Percentiles rank a stretch among this genome's conserved stretches.
Conservation (phyloP, 2,797 vertebrate species). For the Pantherophis alleghaniensis region DNA sequence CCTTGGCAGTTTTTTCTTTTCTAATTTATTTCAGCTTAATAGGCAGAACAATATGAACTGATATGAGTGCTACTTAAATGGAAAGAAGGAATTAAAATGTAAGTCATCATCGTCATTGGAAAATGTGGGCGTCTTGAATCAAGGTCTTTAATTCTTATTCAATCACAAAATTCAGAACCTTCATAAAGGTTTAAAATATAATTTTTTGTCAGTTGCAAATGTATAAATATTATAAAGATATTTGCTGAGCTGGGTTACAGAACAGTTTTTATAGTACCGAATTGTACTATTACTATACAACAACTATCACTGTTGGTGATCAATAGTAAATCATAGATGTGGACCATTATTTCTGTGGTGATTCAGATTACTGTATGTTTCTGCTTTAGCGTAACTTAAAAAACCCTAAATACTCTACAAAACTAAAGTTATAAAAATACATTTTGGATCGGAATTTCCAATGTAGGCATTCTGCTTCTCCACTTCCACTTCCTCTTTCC, state of each 20-base stretch:
- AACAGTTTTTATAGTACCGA: background rate
- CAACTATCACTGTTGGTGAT: background rate
- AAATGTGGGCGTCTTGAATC: background rate
- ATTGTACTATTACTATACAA: background rate
- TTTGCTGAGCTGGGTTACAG: background rate
- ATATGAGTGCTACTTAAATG: background rate
- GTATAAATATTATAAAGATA: background rate
- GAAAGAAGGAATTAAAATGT: background rate
- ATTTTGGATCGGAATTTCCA: background rate
- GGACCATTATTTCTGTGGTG: background rate
- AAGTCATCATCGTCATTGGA: background rate
- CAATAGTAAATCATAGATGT: background rate
- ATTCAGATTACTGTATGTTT: background rate
- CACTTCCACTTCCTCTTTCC: background rate
- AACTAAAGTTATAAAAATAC: background rate
- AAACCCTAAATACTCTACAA: background rate
- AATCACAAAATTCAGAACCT: background rate
- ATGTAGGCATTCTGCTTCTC: background rate
- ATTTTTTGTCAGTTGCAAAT: background rate
- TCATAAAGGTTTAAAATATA: background rate
- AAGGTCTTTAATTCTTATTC: background rate
- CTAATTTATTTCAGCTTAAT: background rate
- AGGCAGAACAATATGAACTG: background rate
- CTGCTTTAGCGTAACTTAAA: background rate
- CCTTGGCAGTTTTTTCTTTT: background rate